phyloP scores from a whole-genome alignment of 2,888 invertebrate species.

The Eumacrocentrus americanus region DNA sequence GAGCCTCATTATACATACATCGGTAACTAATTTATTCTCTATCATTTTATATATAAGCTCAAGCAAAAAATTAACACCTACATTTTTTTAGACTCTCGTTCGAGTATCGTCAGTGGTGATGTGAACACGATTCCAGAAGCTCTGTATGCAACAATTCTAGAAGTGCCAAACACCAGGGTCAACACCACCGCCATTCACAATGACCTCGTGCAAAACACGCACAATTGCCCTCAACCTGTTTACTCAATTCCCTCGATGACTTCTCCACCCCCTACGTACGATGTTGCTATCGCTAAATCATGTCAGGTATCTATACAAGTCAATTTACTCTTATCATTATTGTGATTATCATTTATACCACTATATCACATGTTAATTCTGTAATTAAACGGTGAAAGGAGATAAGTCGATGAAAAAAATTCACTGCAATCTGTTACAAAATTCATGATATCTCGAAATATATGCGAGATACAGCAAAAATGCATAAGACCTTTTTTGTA shows the following conservation, averaged over 20 bases:
- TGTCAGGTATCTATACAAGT: conserved; percentile 59
- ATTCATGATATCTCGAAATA: too few species aligned
- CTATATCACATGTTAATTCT: too few species aligned
- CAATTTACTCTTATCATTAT: too few species aligned
- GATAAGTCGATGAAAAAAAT: too few species aligned
- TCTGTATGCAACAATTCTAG: conserved; percentile 53
- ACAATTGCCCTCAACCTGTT: conserved; percentile 40
- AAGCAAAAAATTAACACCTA: too few species aligned
- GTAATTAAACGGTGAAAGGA: too few species aligned
- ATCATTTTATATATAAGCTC: neutral
- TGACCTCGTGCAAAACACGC: conserved; percentile 34
- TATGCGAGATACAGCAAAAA: too few species aligned
- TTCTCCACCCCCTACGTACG: conserved; percentile 59
- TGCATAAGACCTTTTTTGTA: too few species aligned
- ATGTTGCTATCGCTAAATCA: conserved; percentile 56
- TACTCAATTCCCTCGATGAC: conserved; percentile 58
- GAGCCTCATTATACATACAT: conserved; percentile 59
- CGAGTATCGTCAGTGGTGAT: conserved; percentile 48
- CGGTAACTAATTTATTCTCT: conserved; percentile 41
- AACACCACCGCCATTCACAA: conserved; percentile 39
- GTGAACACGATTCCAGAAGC: conserved; percentile 53
- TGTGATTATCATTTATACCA: too few species aligned
- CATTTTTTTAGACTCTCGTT: conserved; percentile 52
- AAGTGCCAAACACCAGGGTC: conserved; percentile 41
- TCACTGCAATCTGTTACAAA: too few species aligned